These are phyloP conservation scores for Numenius phaeopus DNA, from an alignment of 2,797 vertebrate species.

Conservation along the genomic window DNA sequence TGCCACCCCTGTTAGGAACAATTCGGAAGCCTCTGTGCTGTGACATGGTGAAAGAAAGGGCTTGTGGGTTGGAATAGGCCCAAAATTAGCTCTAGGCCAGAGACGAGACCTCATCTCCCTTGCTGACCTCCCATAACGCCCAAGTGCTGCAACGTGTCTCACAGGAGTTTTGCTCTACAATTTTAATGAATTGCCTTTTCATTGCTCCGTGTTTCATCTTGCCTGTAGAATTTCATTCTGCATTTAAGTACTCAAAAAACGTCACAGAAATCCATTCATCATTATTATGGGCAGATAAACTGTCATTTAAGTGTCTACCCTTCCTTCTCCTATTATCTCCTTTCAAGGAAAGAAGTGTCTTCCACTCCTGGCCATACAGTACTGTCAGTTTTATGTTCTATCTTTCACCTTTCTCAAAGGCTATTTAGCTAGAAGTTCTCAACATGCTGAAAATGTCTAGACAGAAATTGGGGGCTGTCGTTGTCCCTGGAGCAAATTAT, in stretches of 20 bases:
- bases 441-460: background rate
- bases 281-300: background rate
- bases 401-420: background rate
- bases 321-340: background rate
- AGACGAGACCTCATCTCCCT: background rate
- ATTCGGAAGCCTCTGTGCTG: background rate
- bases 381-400: background rate
- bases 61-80: background rate
- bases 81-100: background rate
- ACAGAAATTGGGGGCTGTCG: background rate
- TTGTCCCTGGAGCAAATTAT: background rate
- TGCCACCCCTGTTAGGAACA: background rate
- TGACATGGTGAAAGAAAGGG: background rate
- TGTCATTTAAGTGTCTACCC: background rate
- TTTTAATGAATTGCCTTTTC: background rate
- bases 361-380: background rate
- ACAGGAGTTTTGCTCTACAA: background rate
- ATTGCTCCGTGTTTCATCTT: background rate
- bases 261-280: background rate
- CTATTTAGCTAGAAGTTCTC: background rate
- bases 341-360: background rate
- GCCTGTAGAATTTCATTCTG: background rate
- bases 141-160: background rate
- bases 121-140: fast-evolving
- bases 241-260: background rate